These are phyloP conservation scores for Diloba caeruleocephala DNA, from an alignment of 2,888 invertebrate genomes.

Conservation along the genomic window DNA sequence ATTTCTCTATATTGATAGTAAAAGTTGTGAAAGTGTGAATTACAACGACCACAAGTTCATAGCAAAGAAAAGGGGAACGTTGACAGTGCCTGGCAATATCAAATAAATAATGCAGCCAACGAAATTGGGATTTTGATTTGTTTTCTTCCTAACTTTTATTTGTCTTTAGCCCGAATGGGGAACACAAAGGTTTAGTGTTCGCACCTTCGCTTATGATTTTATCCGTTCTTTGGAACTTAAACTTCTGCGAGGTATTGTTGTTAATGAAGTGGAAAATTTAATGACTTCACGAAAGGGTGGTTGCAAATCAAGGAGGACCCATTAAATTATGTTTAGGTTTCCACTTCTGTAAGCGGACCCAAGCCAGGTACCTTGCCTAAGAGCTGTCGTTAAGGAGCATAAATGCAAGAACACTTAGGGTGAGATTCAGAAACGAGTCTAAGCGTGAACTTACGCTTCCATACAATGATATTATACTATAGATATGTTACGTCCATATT, in stretches of 20 bases:
- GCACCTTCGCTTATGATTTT: slow-evolving; percentile 47
- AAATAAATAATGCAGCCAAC: slow-evolving; percentile 87
- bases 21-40: slow-evolving; percentile 79
- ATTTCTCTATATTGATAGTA: slow-evolving; percentile 70
- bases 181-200: slow-evolving; percentile 68
- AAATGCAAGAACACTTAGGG: no score
- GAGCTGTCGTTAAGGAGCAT: no score
- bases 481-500: no score
- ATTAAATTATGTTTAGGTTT: slow-evolving; percentile 6
- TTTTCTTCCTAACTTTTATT: slow-evolving; percentile 87
- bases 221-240: slow-evolving; percentile 63
- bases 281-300: slow-evolving; percentile 34
- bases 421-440: no score
- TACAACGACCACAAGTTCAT: slow-evolving; percentile 76
- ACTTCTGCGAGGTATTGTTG: slow-evolving; percentile 57
- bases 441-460: no score
- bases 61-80: slow-evolving; percentile 82
- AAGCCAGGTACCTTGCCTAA: no score
- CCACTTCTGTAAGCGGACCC: no score
- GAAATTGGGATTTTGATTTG: slow-evolving; percentile 88
- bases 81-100: slow-evolving; percentile 83
- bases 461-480: no score
- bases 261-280: slow-evolving; percentile 71
- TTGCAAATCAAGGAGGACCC: slow-evolving; percentile 10
- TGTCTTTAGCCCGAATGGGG: slow-evolving; percentile 73